Evolutionary conservation across 2,888 invertebrate species (phyloP).

Genomic region (Drosophila quinaria): DNA sequence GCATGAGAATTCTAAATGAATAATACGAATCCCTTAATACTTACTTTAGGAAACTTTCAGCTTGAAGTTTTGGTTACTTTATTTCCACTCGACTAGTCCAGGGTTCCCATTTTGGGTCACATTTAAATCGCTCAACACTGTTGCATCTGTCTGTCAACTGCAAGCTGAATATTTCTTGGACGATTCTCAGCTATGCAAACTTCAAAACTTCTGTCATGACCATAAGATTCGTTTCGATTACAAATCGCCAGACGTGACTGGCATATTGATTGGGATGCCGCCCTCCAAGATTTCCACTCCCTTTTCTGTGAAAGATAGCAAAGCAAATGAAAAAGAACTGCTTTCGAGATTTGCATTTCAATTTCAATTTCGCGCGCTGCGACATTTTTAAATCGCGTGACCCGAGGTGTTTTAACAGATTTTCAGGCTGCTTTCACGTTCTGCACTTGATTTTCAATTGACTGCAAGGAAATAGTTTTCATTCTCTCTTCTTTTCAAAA

Average conservation of each 20-base stretch:
- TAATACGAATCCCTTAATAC: no score
- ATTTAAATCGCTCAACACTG: slow-evolving; percentile 48
- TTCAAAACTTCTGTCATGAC: slow-evolving; percentile 69
- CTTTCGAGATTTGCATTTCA: slow-evolving; percentile 76
- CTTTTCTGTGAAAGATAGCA: slow-evolving; percentile 4
- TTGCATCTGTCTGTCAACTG: slow-evolving; percentile 54
- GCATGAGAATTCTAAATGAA: no score
- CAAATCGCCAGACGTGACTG: slow-evolving; percentile 77
- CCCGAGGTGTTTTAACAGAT: slow-evolving; percentile 51
- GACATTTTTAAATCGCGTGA: slow-evolving; percentile 64
- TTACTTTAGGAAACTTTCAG: background rate
- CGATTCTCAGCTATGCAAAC: slow-evolving; percentile 49
- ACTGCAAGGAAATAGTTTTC: slow-evolving; percentile 48
- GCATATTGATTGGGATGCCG: slow-evolving; percentile 45
- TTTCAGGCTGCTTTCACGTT: slow-evolving; percentile 50
- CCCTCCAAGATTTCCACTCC: slow-evolving; percentile 29
- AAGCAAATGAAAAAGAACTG: slow-evolving; percentile 14
- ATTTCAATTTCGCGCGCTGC: slow-evolving; percentile 63
- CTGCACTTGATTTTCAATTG: slow-evolving; percentile 63
- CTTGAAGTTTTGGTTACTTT: background rate
- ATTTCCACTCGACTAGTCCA: slow-evolving; percentile 33
- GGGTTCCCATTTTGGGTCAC: slow-evolving; percentile 1
- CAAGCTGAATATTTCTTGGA: slow-evolving; percentile 25
- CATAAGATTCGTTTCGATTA: slow-evolving; percentile 79
- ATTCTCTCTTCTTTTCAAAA: slow-evolving; percentile 9